These are phyloP conservation scores for Octomys mimax DNA, from an alignment of 2,797 vertebrate species.

Conservation along the genomic window DNA sequence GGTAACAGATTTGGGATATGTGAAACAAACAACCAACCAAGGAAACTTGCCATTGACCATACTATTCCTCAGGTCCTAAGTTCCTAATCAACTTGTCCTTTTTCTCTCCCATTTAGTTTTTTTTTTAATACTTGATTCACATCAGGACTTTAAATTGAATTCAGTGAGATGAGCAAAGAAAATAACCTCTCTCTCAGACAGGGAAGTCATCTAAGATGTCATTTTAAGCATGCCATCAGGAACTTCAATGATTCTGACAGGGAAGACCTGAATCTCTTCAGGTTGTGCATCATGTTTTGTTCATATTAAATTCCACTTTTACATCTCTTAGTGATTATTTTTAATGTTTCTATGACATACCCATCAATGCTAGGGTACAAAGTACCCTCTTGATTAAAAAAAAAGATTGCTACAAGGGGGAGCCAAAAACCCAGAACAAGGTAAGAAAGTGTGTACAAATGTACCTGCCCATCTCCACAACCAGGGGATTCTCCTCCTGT, in stretches of 20 bases:
- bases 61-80: not conserved
- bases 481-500: not conserved
- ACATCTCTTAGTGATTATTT: not conserved
- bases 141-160: not conserved
- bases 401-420: not conserved
- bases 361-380: not conserved
- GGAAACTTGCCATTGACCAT: not conserved
- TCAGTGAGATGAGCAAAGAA: not conserved
- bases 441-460: not conserved
- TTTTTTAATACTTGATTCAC: conserved; percentile 5
- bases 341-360: not conserved
- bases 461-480: not conserved
- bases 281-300: not conserved
- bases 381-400: not conserved
- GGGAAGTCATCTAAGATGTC: not conserved
- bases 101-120: not conserved
- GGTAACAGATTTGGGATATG: not conserved
- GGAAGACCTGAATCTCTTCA: not conserved
- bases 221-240: not conserved
- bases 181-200: not conserved
- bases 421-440: not conserved
- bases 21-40: not conserved
- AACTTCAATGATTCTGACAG: not conserved
- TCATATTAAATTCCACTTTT: not conserved
- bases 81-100: not conserved